Evolutionary conservation across 1,140 invertebrate species (phyloP).

Genomic region (Matsumurasca onukii): DNA sequence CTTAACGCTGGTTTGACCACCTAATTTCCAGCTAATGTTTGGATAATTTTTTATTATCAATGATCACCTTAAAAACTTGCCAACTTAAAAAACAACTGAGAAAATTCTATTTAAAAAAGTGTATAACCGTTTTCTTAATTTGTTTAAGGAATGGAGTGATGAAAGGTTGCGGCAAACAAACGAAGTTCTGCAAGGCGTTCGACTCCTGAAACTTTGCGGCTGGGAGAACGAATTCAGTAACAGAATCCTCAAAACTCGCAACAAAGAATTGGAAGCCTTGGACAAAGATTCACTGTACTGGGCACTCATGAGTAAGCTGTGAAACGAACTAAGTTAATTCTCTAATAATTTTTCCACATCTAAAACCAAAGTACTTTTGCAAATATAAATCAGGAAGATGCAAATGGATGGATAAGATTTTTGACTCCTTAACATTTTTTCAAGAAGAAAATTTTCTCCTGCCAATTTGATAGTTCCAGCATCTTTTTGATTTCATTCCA

Average conservation of each 20-base stretch:
- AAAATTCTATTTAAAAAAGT: no score
- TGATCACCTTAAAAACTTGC: no score
- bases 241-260: slow-evolving; percentile 62
- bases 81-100: no score
- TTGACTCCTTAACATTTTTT: no score
- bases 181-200: slow-evolving; percentile 79
- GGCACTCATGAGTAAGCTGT: slow-evolving; percentile 67
- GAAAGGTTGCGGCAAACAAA: slow-evolving; percentile 72
- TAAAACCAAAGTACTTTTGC: neutral
- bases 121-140: no score
- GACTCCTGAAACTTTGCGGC: slow-evolving; percentile 77
- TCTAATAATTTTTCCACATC: neutral
- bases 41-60: no score
- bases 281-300: slow-evolving; percentile 73
- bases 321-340: neutral
- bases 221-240: slow-evolving; percentile 76
- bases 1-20: no score
- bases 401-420: no score
- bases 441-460: no score
- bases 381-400: neutral
- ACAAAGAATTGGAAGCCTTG: slow-evolving; percentile 69
- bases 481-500: no score
- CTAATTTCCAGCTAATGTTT: no score
- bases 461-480: no score
- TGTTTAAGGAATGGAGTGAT: slow-evolving; percentile 71